A percentile compares a stretch with the other conserved stretches of the same genome.
Evolutionary conservation across 2,888 invertebrate genomes (phyloP).

Genomic region (Hecatera dysodea): DNA sequence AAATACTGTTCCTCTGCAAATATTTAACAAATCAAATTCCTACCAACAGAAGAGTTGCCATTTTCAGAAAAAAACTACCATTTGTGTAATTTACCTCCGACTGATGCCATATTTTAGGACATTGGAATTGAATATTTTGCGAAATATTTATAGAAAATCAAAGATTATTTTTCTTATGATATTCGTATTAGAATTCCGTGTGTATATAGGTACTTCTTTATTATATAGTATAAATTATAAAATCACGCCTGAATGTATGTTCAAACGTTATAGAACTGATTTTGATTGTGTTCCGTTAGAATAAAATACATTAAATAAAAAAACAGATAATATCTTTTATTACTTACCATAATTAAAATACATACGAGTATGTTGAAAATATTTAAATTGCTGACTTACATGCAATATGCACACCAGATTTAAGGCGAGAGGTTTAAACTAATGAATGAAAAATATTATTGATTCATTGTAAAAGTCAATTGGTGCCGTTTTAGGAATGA

Average conservation of each 20-base stretch:
- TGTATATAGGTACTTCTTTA: slow-evolving; percentile 56
- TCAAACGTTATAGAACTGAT: slow-evolving; percentile 66
- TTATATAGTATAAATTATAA: slow-evolving; percentile 41
- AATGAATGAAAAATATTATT: not conserved
- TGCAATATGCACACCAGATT: not conserved
- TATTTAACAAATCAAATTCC: not conserved
- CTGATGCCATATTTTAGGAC: slow-evolving; percentile 46
- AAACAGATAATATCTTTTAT: slow-evolving; percentile 41
- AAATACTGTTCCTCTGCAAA: not conserved
- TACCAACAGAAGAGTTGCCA: not conserved
- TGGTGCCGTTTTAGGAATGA: not conserved
- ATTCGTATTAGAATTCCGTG: slow-evolving; percentile 49
- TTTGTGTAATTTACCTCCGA: slow-evolving; percentile 32
- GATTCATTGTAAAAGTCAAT: not conserved
- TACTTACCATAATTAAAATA: slow-evolving; percentile 13
- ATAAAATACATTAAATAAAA: slow-evolving; percentile 52
- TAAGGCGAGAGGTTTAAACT: not conserved
- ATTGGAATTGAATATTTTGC: slow-evolving; percentile 63
- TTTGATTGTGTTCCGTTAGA: slow-evolving; percentile 65
- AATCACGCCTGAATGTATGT: slow-evolving; percentile 64
- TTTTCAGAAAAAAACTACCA: slow-evolving; percentile 6
- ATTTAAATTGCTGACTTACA: not conserved
- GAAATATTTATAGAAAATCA: slow-evolving; percentile 53
- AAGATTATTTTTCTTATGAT: slow-evolving; percentile 61
- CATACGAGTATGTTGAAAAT: not conserved